Conservation (phyloP, 2,113 vertebrate species). For the Ceratotherium simum region DNA sequence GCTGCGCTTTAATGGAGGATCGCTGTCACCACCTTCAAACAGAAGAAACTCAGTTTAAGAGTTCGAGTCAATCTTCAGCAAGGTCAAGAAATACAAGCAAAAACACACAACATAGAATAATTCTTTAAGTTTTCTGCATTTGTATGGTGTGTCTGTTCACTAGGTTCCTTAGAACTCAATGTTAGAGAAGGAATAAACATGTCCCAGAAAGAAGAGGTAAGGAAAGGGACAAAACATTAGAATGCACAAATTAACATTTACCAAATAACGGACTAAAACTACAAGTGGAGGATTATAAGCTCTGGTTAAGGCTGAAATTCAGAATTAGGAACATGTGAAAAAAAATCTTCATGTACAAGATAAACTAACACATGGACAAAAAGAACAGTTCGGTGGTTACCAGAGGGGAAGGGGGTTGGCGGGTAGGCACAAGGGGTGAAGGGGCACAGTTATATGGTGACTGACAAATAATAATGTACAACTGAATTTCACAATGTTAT, state of each 20-base stretch:
- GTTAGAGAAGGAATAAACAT: slow-evolving; percentile 39
- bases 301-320: neutral
- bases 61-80: neutral
- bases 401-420: too few relatives aligned
- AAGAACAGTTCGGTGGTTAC: too few relatives aligned
- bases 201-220: neutral
- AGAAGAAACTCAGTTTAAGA: neutral
- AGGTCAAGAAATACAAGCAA: slow-evolving; percentile 54
- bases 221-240: neutral
- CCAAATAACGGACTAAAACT: neutral
- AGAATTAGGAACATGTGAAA: neutral
- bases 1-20: slow-evolving; percentile 86
- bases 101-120: neutral
- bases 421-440: too few relatives aligned
- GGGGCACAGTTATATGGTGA: too few relatives aligned
- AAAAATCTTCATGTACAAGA: neutral
- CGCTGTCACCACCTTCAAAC: slow-evolving; percentile 72
- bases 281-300: neutral
- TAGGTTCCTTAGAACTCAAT: neutral
- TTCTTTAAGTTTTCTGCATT: slow-evolving; percentile 36
- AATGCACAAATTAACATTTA: neutral
- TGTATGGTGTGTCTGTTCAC: neutral
- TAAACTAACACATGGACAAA: too few relatives aligned
- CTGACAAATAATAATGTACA: too few relatives aligned
- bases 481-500: too few relatives aligned